phyloP scores from a whole-genome alignment of 2,797 vertebrate species.

The Chrosomus eos region DNA sequence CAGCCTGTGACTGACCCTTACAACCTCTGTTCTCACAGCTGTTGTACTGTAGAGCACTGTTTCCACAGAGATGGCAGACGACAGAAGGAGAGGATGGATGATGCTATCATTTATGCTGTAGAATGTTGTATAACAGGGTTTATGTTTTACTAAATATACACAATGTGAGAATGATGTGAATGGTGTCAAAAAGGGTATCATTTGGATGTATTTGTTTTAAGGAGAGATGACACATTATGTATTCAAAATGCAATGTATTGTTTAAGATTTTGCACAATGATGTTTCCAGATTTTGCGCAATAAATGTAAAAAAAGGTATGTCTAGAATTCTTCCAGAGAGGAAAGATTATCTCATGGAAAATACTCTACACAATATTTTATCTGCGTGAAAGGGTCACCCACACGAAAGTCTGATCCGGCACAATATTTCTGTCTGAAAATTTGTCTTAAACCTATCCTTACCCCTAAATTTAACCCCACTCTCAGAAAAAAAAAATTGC shows the following conservation, averaged over 20 bases:
- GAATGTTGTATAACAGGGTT: neutral
- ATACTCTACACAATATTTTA: neutral
- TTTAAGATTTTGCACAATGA: neutral
- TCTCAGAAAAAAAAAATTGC: too few relatives aligned
- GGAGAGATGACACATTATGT: neutral
- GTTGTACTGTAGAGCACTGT: constrained; percentile 25
- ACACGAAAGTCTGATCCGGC: neutral
- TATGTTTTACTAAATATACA: constrained; percentile 23
- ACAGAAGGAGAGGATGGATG: constrained; percentile 31
- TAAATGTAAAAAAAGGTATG: neutral
- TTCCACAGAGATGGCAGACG: constrained; percentile 32
- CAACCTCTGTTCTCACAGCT: constrained; percentile 48
- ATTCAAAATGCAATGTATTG: neutral
- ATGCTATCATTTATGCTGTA: constrained; percentile 24
- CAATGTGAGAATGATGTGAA: constrained; percentile 7
- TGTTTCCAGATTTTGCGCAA: neutral
- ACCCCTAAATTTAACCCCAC: too few relatives aligned
- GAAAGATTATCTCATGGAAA: constrained; percentile 3
- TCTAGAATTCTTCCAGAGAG: neutral
- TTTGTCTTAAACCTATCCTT: neutral
- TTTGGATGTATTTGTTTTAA: neutral
- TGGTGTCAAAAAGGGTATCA: neutral
- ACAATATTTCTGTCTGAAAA: neutral
- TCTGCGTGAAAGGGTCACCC: neutral
- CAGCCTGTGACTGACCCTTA: constrained; percentile 40